Conservation (phyloP, 2,113 vertebrate species). For the Embiotoca jacksoni region DNA sequence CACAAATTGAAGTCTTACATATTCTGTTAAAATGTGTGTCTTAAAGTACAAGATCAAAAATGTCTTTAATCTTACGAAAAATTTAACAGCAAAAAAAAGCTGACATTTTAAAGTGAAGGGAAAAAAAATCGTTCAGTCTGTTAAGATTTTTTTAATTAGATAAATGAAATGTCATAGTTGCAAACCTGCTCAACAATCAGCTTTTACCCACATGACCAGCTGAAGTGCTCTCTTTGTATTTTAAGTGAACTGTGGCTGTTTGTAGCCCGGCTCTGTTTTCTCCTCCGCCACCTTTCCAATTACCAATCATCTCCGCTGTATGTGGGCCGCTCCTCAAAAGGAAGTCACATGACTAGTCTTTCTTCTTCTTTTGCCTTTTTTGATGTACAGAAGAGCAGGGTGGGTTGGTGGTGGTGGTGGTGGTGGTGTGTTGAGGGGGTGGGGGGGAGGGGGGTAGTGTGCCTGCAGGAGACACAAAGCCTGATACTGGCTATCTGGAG, state of each 20-base stretch:
- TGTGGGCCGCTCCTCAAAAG: conserved; percentile 82
- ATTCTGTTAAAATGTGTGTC: too few species aligned
- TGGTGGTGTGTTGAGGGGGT: conserved; percentile 13
- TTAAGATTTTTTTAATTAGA: background rate
- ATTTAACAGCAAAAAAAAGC: background rate
- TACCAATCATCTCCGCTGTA: conserved; percentile 82
- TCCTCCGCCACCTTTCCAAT: conserved; percentile 73
- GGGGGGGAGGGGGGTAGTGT: conserved; percentile 48
- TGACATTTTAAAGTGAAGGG: background rate
- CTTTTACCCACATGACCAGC: conserved; percentile 6
- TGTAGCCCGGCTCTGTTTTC: conserved; percentile 33
- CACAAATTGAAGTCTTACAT: too few species aligned
- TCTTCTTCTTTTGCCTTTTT: conserved; percentile 78
- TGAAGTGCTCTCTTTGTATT: conserved; percentile 22
- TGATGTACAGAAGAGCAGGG: conserved; percentile 55
- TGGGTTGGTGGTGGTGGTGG: conserved; percentile 39
- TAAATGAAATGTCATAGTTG: conserved; percentile 3
- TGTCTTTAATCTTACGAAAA: background rate
- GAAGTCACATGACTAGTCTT: conserved; percentile 88
- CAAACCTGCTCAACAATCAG: background rate
- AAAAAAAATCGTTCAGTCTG: background rate
- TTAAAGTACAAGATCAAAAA: too few species aligned
- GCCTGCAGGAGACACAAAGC: conserved; percentile 88
- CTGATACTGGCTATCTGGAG: conserved; percentile 84
- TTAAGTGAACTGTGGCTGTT: conserved; percentile 37